Percentiles rank a stretch among this genome's conserved stretches.
Conservation (phyloP, 2,888 invertebrate genomes). For the Watsonalla cultraria region DNA sequence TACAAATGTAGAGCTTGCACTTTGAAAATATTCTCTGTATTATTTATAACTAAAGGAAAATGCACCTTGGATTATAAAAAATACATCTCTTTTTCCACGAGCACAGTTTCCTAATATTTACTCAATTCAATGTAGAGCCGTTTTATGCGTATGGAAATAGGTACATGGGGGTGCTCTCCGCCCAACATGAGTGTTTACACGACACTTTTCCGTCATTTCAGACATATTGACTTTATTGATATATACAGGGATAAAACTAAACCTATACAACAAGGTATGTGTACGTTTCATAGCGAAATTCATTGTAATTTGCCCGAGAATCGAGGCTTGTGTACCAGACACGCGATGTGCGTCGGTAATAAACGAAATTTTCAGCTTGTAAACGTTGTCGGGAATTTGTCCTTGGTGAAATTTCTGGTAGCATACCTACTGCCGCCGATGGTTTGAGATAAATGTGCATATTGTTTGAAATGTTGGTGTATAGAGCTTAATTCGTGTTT, state of each 20-base stretch:
- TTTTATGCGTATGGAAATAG: slow-evolving; percentile 31
- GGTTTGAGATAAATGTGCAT: neutral
- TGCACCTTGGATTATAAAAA: neutral
- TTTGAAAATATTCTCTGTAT: neutral
- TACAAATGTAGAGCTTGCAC: neutral
- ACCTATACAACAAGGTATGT: slow-evolving; percentile 30
- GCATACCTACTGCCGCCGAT: neutral
- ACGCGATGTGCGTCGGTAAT: slow-evolving; percentile 13
- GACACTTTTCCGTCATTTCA: slow-evolving; percentile 36
- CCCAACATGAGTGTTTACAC: slow-evolving; percentile 47
- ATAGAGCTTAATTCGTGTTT: neutral
- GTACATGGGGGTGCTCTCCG: slow-evolving; percentile 34
- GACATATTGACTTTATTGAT: slow-evolving; percentile 49
- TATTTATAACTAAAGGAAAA: neutral
- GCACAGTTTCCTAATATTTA: slow-evolving; percentile 13
- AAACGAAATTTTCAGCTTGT: neutral
- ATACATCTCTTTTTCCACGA: neutral
- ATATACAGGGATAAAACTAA: slow-evolving; percentile 7
- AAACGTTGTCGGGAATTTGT: slow-evolving; percentile 3
- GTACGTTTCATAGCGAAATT: slow-evolving; percentile 15
- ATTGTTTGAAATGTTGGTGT: neutral
- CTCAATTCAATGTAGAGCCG: slow-evolving; percentile 23
- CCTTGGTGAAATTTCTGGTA: neutral
- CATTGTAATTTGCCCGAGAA: slow-evolving; percentile 18
- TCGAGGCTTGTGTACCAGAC: slow-evolving; percentile 10